These are phyloP conservation scores for Nomia melanderi DNA, from an alignment of 1,140 invertebrate genomes.

Conservation along the genomic window DNA sequence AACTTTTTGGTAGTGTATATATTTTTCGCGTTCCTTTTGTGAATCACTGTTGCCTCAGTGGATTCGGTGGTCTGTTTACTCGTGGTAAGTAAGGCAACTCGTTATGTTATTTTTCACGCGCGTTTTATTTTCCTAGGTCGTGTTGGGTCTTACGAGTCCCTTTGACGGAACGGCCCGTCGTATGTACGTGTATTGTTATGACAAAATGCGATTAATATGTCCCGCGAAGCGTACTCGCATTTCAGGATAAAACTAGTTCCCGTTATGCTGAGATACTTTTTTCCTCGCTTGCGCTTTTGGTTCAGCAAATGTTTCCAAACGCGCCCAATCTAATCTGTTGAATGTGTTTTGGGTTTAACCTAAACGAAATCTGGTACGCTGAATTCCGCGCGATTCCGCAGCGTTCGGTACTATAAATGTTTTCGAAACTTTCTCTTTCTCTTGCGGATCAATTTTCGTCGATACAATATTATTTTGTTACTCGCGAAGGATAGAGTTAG, in stretches of 20 bases:
- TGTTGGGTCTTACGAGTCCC: conserved; percentile 44
- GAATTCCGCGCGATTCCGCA: background rate
- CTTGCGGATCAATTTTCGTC: background rate
- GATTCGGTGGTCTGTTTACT: conserved; percentile 27
- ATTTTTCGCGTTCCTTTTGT: conserved; percentile 55
- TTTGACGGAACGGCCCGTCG: conserved; percentile 56
- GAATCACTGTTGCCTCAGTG: conserved; percentile 23
- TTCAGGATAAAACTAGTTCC: background rate
- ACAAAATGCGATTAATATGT: conserved; percentile 39
- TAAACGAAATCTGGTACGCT: conserved; percentile 42
- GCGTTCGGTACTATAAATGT: background rate
- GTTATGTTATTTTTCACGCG: conserved; percentile 49
- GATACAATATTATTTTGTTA: background rate
- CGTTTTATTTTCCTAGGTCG: conserved; percentile 43
- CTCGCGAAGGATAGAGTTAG: background rate
- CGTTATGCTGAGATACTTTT: conserved; percentile 1
- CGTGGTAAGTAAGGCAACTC: conserved; percentile 50
- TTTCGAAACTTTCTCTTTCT: background rate
- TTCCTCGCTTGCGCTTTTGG: background rate
- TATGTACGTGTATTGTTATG: conserved; percentile 69
- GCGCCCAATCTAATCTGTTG: background rate
- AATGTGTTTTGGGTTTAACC: conserved; percentile 50
- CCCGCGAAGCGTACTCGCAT: conserved; percentile 38
- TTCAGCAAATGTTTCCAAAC: background rate
- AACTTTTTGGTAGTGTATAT: conserved; percentile 66